Percentiles rank a stretch among this genome's conserved stretches.
phyloP scores from a whole-genome alignment of 2,113 vertebrate species.

The Mastomys natalensis region DNA sequence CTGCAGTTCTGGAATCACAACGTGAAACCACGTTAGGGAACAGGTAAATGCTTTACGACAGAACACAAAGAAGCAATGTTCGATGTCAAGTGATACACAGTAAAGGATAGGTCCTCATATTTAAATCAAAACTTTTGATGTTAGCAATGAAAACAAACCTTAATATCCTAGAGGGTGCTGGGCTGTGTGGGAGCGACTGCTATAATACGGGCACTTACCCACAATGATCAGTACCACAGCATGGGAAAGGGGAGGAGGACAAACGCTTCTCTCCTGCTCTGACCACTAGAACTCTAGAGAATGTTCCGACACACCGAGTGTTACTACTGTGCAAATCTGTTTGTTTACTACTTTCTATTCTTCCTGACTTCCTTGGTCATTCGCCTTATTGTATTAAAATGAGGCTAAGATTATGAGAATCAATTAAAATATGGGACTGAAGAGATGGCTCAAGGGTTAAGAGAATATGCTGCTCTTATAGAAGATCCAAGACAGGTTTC shows the following conservation, averaged over 20 bases:
- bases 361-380: neutral
- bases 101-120: neutral
- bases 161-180: neutral
- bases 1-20: neutral
- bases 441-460: neutral
- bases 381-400: neutral
- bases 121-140: neutral
- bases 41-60: neutral
- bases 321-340: neutral
- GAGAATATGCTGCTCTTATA: neutral
- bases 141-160: neutral
- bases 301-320: neutral
- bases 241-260: neutral
- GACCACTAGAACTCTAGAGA: neutral
- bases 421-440: neutral
- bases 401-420: neutral
- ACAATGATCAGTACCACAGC: neutral
- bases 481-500: neutral
- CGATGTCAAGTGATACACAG: neutral
- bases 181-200: neutral
- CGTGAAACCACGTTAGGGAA: neutral
- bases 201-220: too few species aligned
- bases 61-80: conserved; percentile 4
- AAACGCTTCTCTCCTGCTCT: neutral
- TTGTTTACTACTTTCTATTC: neutral